Base-by-base conservation (phyloP, 1,140 invertebrate species). In the Dendrolimus punctatus region DNA sequence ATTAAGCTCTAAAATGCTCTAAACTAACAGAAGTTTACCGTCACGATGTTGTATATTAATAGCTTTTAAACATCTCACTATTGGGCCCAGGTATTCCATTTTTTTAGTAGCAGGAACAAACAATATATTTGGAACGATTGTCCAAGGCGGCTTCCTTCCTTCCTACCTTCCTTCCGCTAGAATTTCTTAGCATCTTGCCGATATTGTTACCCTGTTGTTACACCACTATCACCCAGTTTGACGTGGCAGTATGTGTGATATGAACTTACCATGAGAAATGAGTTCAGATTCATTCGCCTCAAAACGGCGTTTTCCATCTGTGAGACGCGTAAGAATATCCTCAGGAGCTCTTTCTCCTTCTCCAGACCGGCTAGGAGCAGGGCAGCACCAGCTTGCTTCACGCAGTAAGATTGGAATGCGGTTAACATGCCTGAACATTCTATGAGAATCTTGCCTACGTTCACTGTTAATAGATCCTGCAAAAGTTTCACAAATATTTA, bases 231-330 rank as follows among this genome's bases (percentile, higher is more conserved):
- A 23, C 23, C 23, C 23, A 23, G 23, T 23, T 23, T 23, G 23
- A 23, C 1, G 3, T 23, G 23, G 23, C 23, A 23, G 23, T 23
- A 23, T 23, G 23, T 3, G 23, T 45, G n/a, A 10, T 2, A 45
- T 0, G n/a, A 8, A 60, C 73, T 89, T 88, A 97, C 95, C 96
- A 98, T 98, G 36, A 99, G 90, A 83, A 99, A 99, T 6, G 97
- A 98, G 83, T 98, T 97, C 9, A 99, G 90, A 82, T 98, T 98
- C 96, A 99, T 98, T 64, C 96, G 90, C 62, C 97, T 89, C 55
- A 99, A 87, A 40, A 97, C 93, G 0, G 94, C 91, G 74, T 99
- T 98, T 79, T 99, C 97, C 94, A 98, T 97, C 87, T 98, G 97
- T 1, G 96, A 98, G 9, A 98, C 97, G 76, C 95, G 92, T 6